These are phyloP conservation scores for Panorpa germanica DNA, from an alignment of 2,888 invertebrate genomes.

Conservation along the genomic window DNA sequence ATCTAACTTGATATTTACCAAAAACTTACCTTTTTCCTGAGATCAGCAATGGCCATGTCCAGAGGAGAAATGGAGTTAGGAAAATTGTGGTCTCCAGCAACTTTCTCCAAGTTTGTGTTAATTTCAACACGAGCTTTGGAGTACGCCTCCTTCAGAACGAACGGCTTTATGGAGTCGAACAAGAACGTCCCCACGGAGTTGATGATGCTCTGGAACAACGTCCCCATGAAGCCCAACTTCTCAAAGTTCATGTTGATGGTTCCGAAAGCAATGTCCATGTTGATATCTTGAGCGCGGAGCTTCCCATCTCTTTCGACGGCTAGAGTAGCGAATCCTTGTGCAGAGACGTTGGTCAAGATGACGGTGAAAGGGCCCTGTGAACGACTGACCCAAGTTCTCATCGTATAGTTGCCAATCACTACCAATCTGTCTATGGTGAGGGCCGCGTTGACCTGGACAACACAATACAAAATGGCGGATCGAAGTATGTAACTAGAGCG, in stretches of 20 bases:
- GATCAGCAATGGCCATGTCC: conserved; percentile 63
- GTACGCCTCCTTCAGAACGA: conserved; percentile 60
- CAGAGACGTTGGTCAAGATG: conserved; percentile 46
- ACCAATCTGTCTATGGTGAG: conserved; percentile 49
- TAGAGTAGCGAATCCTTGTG: conserved; percentile 47
- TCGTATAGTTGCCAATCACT: conserved; percentile 55
- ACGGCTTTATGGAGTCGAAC: conserved; percentile 76
- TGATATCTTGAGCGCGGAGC: conserved; percentile 56
- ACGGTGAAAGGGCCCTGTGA: conserved; percentile 64
- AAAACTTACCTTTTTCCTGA: conserved; percentile 43
- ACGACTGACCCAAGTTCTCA: conserved; percentile 48
- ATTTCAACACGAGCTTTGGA: conserved; percentile 52
- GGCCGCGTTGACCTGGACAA: conserved; percentile 49
- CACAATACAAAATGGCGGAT: conserved; percentile 11
- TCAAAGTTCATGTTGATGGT: conserved; percentile 66
- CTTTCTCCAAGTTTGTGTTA: conserved; percentile 48
- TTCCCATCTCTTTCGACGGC: conserved; percentile 56
- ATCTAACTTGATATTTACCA: conserved; percentile 14
- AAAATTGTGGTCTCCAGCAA: conserved; percentile 49
- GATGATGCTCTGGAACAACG: conserved; percentile 48
- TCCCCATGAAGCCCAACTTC: conserved; percentile 60
- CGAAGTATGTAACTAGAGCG: conserved; percentile 2
- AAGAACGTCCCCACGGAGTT: conserved; percentile 67
- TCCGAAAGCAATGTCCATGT: conserved; percentile 57
- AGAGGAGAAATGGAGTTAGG: conserved; percentile 74